Evolutionary conservation across 2,113 vertebrate genomes (phyloP), one percentile per base, ranked within the genome.

Genomic region (Camelus bactrianus): DNA sequence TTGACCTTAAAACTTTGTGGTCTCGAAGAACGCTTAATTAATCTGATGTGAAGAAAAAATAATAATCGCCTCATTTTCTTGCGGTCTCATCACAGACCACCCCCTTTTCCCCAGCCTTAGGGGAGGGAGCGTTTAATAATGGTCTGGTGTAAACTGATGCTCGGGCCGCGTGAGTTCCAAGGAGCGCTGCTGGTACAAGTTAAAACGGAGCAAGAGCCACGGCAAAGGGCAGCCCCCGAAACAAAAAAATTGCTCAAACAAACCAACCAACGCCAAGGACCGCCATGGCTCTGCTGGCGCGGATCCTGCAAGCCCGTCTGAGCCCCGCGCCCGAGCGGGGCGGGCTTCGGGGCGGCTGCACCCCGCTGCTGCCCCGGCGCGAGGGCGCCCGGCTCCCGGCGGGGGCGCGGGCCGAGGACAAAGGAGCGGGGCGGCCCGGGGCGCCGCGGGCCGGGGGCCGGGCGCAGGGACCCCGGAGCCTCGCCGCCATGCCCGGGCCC

Each of bases 401-500:
- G 5, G 35, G 64, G 42, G 65, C 93, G 1, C 92, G 91, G 65
- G 97, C 95, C 10, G 94, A 14, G 96, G 93, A 98, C 98, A 97
- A 98, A 97, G 97, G 50, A 60, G 81, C 91, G 15, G 9, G 60
- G 48, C 90, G 17, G 93, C 30, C 10, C 50, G 86, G 30, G 95
- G 72, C 86, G 50, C 79, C 11, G 0, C 14, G 90, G 2, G 85
- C 87, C 70, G 35, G 28, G 64, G 35, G 8, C 67, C 35, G 65
- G 72, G 60, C 80, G 10, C n/a, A 75, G 95, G 96, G 90, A 0
- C 93, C 76, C 62, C 54, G 35, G 0, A 76, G 84, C 42, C 98
- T 99, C 69, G 97, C 98, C 6, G 99, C 99, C 97, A 99, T 99
- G 99, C 99, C 99, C 0, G 99, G 99, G 95, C 99, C 99, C 77